phyloP scores from a whole-genome alignment of 2,113 vertebrate genomes.

The Microtus pennsylvanicus region DNA sequence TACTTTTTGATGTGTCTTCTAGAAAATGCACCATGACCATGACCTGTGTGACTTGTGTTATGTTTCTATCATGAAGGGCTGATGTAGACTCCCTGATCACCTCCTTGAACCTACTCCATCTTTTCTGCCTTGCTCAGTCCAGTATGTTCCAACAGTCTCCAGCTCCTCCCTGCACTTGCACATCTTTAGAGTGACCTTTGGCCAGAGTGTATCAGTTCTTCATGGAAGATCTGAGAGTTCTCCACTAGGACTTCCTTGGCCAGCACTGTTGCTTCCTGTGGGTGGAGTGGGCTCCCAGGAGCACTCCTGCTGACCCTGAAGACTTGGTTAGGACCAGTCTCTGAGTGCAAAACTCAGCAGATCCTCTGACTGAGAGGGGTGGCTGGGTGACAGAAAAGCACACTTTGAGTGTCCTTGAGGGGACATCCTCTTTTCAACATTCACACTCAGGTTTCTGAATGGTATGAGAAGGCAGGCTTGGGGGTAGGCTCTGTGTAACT shows the following conservation, averaged over 20 bases:
- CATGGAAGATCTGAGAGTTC: neutral
- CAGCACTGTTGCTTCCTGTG: rapidly evolving
- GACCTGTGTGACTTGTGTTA: neutral
- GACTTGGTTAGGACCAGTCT: slow-evolving; percentile 50
- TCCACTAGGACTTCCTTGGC: neutral
- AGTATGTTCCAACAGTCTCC: neutral
- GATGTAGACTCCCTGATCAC: neutral
- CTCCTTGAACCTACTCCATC: neutral
- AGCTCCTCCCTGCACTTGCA: neutral
- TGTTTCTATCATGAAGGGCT: neutral
- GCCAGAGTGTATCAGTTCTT: neutral
- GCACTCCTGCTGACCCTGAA: neutral
- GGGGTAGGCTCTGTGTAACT: too few relatives aligned
- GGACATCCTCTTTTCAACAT: neutral
- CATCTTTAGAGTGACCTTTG: neutral
- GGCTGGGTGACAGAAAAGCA: neutral
- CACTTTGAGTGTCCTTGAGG: neutral
- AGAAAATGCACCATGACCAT: neutral
- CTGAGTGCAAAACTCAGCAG: neutral
- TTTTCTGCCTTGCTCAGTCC: neutral
- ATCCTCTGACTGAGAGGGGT: neutral
- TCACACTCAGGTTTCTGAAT: neutral
- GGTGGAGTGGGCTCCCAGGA: neutral
- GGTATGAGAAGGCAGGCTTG: neutral
- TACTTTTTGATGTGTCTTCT: neutral